phyloP scores from a whole-genome alignment of 2,888 invertebrate genomes.

The Sarcophaga carnaria region DNA sequence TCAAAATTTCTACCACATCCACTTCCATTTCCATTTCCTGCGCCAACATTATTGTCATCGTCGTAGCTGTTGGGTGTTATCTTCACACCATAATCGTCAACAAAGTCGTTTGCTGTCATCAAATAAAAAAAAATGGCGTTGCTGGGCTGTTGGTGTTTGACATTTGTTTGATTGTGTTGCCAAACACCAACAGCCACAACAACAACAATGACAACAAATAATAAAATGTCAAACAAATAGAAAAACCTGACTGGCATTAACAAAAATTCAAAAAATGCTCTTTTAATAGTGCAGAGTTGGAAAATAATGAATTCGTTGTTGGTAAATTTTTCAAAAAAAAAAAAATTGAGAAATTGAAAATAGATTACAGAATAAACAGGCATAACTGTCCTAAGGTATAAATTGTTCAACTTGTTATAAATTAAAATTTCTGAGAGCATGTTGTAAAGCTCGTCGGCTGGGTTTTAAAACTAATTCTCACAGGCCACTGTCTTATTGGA shows the following conservation, averaged over 20 bases:
- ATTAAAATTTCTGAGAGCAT: no score
- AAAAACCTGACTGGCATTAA: conserved; percentile 77
- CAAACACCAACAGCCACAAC: conserved; percentile 58
- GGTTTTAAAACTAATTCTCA: not conserved
- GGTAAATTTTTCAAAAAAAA: no score
- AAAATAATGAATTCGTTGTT: not conserved
- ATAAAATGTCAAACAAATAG: conserved; percentile 64
- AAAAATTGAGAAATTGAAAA: not conserved
- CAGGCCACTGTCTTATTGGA: no score
- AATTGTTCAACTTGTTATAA: no score
- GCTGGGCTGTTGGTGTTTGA: conserved; percentile 18
- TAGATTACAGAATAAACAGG: not conserved
- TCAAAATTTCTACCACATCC: conserved; percentile 31
- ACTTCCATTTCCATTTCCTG: not conserved
- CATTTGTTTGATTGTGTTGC: conserved; percentile 45
- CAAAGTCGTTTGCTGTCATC: not conserved
- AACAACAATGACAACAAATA: conserved; percentile 28
- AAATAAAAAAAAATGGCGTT: conserved; percentile 52
- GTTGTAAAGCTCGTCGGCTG: not conserved
- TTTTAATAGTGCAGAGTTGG: not conserved
- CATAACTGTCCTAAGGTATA: no score
- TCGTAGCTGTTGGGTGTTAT: not conserved
- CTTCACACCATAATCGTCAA: not conserved
- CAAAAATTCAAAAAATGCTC: conserved; percentile 1
- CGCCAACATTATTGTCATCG: conserved; percentile 7